Evolutionary conservation across 2,113 vertebrate species (phyloP), one percentile per base, ranked within the genome.

Genomic region (Apodemus sylvaticus): DNA sequence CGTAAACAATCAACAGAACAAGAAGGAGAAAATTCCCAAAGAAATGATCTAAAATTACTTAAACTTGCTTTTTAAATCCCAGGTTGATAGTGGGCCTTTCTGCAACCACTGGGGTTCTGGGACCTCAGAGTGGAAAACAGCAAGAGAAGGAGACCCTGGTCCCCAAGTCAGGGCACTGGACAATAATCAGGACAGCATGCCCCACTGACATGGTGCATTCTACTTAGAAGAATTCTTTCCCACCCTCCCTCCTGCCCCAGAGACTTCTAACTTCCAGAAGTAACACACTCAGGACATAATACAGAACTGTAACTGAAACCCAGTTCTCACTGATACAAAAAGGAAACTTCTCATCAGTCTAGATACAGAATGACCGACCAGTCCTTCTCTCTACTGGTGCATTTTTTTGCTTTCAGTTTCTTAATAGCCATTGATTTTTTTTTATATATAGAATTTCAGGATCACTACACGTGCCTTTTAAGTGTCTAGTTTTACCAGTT

Each of bases 401-500:
- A 24, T 79, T 55, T 42, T 78, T 85, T 85, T 86, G 51, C 66
- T 87, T 83, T 92, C 42, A 78, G 82, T 94, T 93, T 91, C 66
- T 96, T 96, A 86, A 90, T 5, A 90, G 48, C 64, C 48, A 81
- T 20, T 92, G 78, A 12, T 90, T 90, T 83, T 92, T 82, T 79
- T 48, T 6, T 13, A 9, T 62, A 90, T 68, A 83, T 36, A 96
- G 22, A 42, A 64, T 90, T 79, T 93, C n/a, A 66, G 85, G 19
- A 94, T 93, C 13, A 42, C 64, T 68, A 73, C 36, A 51, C 22
- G 13, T 79, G 78, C 10, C 20, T 83, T 85, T 95, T n/a, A 93
- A 60, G 58, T 94, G 95, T 86, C 79, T 24, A 92, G 26, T 70
- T 95, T 93, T 71, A 97, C 94, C 94, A 78, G 48, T 0, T 93